Evolutionary conservation across 2,888 invertebrate genomes (phyloP), one percentile per base, ranked within the genome.

Genomic region (Agrotis clavis): DNA sequence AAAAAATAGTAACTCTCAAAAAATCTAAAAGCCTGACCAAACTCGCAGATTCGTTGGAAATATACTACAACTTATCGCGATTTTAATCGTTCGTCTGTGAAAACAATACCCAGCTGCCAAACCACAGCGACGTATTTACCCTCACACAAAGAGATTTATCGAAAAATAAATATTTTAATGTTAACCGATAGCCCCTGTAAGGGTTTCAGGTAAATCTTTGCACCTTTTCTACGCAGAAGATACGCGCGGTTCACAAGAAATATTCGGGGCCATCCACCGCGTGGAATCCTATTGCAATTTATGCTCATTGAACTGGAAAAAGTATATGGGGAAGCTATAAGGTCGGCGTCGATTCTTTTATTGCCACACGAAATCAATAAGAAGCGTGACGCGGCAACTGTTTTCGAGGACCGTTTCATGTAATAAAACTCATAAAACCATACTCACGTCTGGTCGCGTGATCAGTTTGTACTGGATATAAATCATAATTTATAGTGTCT

Each of bases 261-360:
- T 92, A 93, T 94, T 94, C 86, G 93, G 90, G 91, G 84, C 91
- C 89, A 93, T 93, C 92, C 89, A 92, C 93, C 91, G 92, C 90
- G 90, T 88, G 93, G 92, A 95, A 95, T 96, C 95, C 94, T 93
- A 94, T 95, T 94, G 95, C 95, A 95, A 95, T 96, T 96, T 95
- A 95, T 94, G 94, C 92, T 93, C 95, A 94, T 91, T 95, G 95
- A 93, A 91, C 93, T 89, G 95, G 92, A 93, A 94, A 94, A 94
- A 95, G 93, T 94, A 92, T 94, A 93, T 90, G 93, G 94, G 94
- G 94, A 93, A 89, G 92, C 92, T 92, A n/a, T n/a, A 92, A 94
- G 93, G 94, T 93, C 89, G 92, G 88, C 88, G 91, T 85, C 89
- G 92, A 94, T 95, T 95, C 94, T 94, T 95, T 95, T 95, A 96